Conservation (phyloP, 2,888 invertebrate species). For the Polydesmus complanatus region DNA sequence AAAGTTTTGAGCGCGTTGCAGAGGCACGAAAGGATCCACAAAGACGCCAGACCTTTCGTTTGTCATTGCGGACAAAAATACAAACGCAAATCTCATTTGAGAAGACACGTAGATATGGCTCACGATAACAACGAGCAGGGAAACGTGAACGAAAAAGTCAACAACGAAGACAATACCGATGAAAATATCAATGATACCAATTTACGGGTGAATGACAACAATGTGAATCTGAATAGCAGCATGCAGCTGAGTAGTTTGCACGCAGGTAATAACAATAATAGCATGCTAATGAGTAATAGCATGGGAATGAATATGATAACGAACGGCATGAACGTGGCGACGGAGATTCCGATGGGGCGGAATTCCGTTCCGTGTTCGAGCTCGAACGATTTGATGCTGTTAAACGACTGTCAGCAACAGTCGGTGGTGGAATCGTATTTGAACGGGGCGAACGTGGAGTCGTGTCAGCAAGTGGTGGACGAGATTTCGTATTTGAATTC, state of each 20-base stretch:
- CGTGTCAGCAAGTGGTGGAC: background rate
- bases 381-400: background rate
- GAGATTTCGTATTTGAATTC: background rate
- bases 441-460: background rate
- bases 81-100: constrained; percentile 18
- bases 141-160: no score
- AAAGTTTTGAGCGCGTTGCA: constrained; percentile 16
- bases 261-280: no score
- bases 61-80: constrained; percentile 17
- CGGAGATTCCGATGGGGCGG: background rate
- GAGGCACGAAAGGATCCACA: constrained; percentile 17
- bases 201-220: no score
- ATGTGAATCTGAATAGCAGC: no score
- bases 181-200: no score
- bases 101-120: constrained; percentile 15
- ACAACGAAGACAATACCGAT: no score
- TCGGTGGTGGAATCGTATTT: background rate
- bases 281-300: no score
- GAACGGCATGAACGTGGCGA: no score
- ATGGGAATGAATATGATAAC: no score
- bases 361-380: background rate
- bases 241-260: background rate
- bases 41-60: constrained; percentile 16
- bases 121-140: constrained; percentile 2
- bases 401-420: background rate